Percentiles rank a stretch among this genome's conserved stretches.
Evolutionary conservation across 1,140 invertebrate species (phyloP).

Genomic region (Aphis gossypii): DNA sequence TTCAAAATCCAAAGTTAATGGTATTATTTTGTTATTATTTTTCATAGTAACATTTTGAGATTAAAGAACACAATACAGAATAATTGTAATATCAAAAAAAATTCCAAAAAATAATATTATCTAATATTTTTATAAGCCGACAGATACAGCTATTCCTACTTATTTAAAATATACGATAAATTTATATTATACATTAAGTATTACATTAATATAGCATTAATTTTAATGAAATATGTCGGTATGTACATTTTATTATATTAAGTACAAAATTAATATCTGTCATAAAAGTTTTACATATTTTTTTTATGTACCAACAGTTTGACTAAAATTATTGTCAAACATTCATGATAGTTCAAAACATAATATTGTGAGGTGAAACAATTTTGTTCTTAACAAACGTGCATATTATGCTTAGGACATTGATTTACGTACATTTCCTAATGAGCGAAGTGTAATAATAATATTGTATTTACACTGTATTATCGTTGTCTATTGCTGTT

Average conservation of each 20-base stretch:
- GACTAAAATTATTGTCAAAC: neutral
- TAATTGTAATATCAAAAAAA: neutral
- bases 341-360: neutral
- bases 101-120: neutral
- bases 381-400: neutral
- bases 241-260: neutral
- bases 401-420: neutral
- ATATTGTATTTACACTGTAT: neutral
- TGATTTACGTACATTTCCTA: slow-evolving; percentile 23
- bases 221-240: neutral
- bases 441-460: slow-evolving; percentile 19
- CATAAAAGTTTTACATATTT: neutral
- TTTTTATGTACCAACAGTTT: neutral
- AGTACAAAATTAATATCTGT: neutral
- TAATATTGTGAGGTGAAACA: neutral
- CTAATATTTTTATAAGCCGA: neutral
- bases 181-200: neutral
- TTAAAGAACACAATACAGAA: slow-evolving; percentile 11
- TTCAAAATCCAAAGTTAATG: neutral
- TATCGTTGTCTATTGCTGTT: neutral
- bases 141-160: neutral
- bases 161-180: neutral
- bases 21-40: neutral
- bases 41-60: neutral
- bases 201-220: neutral